Evolutionary conservation across 2,797 vertebrate genomes (phyloP), one percentile per base, ranked within the genome.

Genomic region (Odontamblyopus lacepedii): DNA sequence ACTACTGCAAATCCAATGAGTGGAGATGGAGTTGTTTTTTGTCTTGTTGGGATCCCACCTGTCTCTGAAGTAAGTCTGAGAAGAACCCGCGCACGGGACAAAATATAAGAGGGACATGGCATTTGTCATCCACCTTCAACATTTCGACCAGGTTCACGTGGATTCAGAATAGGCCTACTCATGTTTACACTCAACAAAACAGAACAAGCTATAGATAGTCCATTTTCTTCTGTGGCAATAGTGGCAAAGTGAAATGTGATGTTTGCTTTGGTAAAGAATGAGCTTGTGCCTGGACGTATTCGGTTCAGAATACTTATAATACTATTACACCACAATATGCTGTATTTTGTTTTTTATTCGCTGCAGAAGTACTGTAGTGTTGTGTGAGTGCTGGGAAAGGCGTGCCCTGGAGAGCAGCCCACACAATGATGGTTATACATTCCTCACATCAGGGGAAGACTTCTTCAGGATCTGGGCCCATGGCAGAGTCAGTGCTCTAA

Each of bases 1-100:
- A 53, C 64, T 61, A 63, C 73, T 56, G 81, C 68, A 57, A 80
- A 72, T 84, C 93, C 89, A 93, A 97, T 98, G 96, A 97, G 97
- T 97, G 96, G 96, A 94, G 96, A 97, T 97, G 96, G 96, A 94
- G 96, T 97, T 93, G 92, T 95, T 82, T 97, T 97, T 88, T 98
- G 95, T 92, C 95, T 98, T 90, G 96, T 98, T 94, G 96, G 96
- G 90, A 96, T 96, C 87, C 96, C 96, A n/a, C 95, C 95, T 74
- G 88, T 91, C 86, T 77, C 89, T 84, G 91, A 91, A 93, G 95
- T 95, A 94, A 95, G 93, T 84, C 70, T 27, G 13, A 15, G 0
- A 48, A 48, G 12, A 4, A 9, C 15, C 19, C 15, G 64, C 44
- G 16, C 26, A 18, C n/a, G 50, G 27, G 59, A 15, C 6, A 19